Evolutionary conservation across 2,113 vertebrate species (phyloP).

Genomic region (Dipodomys ordii): DNA sequence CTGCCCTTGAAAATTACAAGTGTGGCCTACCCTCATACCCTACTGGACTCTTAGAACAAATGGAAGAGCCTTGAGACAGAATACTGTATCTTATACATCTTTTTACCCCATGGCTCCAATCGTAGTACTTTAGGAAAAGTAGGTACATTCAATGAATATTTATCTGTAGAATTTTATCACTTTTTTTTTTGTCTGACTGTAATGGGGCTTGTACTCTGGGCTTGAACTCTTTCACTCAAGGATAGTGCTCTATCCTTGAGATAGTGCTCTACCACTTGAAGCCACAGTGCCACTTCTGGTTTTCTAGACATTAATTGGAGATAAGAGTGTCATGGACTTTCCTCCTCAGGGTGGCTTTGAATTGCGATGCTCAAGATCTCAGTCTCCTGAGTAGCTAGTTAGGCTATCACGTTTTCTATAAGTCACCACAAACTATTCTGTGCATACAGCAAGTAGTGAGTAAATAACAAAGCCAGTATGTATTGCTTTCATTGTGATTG

Average conservation of each 20-base stretch:
- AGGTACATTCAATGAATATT: not conserved
- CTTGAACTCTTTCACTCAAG: too few species aligned
- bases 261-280: too few species aligned
- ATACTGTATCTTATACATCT: not conserved
- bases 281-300: too few species aligned
- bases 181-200: not conserved
- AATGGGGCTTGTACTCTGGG: too few species aligned
- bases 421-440: constrained; percentile 15
- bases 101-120: not conserved
- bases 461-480: not conserved
- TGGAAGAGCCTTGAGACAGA: not conserved
- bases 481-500: constrained; percentile 23
- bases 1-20: constrained; percentile 10
- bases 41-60: not conserved
- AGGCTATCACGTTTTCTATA: not conserved
- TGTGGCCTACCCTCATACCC: not conserved
- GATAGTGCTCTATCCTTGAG: too few species aligned
- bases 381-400: too few species aligned
- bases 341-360: too few species aligned
- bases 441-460: constrained; percentile 50
- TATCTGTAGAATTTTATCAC: constrained; percentile 22
- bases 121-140: not conserved
- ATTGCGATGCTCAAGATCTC: too few species aligned
- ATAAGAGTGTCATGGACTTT: too few species aligned
- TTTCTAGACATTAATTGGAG: too few species aligned